These are phyloP conservation scores for Lagopus muta DNA, from an alignment of 2,113 vertebrate genomes.

Conservation along the genomic window DNA sequence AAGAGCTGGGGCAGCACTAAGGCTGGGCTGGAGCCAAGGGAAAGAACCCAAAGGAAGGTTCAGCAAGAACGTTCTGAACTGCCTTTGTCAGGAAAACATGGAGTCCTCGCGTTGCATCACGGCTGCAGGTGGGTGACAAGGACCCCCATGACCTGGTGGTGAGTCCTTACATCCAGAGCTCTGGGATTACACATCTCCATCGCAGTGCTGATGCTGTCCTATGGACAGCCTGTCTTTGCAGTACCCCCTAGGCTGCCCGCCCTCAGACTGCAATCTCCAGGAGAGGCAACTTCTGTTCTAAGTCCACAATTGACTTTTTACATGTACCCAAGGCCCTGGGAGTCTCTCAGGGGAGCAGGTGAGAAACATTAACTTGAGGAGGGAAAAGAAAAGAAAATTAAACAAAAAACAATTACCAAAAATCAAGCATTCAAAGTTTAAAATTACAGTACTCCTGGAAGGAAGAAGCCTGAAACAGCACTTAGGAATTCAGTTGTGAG, in stretches of 20 bases:
- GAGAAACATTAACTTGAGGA: background rate
- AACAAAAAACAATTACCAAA: background rate
- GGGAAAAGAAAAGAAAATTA: too few species aligned
- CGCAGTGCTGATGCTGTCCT: background rate
- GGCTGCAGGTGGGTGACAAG: background rate
- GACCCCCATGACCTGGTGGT: background rate
- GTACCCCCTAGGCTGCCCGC: background rate
- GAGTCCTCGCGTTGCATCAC: background rate
- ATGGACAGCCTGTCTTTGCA: background rate
- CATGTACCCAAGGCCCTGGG: background rate
- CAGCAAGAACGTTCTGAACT: background rate
- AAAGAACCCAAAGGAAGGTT: background rate
- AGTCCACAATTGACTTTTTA: background rate
- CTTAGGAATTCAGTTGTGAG: background rate
- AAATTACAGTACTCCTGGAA: background rate
- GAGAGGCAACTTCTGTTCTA: background rate
- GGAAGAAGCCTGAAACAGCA: background rate
- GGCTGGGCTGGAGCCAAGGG: background rate
- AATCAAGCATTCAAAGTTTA: background rate
- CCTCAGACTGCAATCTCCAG: background rate
- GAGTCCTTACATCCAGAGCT: background rate
- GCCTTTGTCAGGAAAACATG: rapidly evolving
- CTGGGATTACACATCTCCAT: background rate
- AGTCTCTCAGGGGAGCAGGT: background rate
- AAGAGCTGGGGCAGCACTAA: background rate